phyloP scores from a whole-genome alignment of 2,113 vertebrate genomes.

The Calidris pygmaea region DNA sequence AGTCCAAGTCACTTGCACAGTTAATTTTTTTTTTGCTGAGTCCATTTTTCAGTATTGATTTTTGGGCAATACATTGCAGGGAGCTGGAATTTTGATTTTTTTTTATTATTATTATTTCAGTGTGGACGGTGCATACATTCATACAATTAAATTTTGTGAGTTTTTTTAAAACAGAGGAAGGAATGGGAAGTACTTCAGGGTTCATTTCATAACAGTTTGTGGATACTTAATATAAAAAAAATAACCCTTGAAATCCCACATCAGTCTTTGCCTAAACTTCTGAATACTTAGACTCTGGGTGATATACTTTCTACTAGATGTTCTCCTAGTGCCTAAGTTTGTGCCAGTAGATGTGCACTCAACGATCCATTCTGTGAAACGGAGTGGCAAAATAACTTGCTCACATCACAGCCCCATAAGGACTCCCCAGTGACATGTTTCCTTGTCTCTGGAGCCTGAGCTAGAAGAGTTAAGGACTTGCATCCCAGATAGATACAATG shows the following conservation, averaged over 20 bases:
- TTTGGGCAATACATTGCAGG: constrained; percentile 70
- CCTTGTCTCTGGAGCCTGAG: neutral
- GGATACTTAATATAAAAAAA: neutral
- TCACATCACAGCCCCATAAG: neutral
- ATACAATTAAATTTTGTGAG: neutral
- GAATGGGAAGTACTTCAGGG: neutral
- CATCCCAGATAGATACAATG: neutral
- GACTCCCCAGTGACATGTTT: neutral
- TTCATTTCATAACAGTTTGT: neutral
- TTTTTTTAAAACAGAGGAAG: neutral
- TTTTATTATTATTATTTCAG: constrained; percentile 46
- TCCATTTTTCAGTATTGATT: constrained; percentile 81
- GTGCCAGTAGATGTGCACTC: neutral
- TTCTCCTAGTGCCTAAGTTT: neutral
- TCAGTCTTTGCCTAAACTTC: neutral
- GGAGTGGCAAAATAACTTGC: fast-evolving
- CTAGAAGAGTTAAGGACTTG: neutral
- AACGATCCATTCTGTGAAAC: neutral
- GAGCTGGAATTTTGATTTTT: constrained; percentile 67
- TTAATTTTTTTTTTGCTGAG: constrained; percentile 79
- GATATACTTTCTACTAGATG: neutral
- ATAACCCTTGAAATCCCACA: neutral
- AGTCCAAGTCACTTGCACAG: constrained; percentile 53
- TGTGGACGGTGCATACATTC: neutral
- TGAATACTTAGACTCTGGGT: neutral